Base-by-base conservation (phyloP, 2,797 vertebrate species). In the Acanthis flammea region DNA sequence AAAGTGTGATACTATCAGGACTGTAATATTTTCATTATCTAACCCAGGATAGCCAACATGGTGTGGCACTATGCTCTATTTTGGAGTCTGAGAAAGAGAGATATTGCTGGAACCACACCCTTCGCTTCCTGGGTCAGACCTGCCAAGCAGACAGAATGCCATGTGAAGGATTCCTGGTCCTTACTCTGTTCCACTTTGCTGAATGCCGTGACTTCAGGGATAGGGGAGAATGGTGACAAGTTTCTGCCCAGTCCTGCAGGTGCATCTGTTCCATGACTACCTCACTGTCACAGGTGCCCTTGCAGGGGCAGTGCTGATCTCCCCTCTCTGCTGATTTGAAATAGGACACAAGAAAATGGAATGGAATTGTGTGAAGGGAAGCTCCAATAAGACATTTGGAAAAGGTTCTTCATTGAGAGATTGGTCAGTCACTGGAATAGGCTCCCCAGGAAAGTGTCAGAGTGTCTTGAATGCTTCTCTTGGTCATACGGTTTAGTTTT, bases 201-300 rank as follows among this genome's bases (percentile, higher is more conserved):
- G 30, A n/a, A 28, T 42, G 27, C 0, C 0, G 11, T 58, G 25
- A 25, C 30, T 42, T 48, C 17, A 61, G 23, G 19, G 22, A 35
- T 8, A 6, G 22, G 10, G n/a, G 19, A 50, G 5, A 33, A 16
- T 7, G 5, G 31, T 37, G 48, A 30, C 31, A 81, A n/a, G 11
- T 7, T 68, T 62, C 35, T 42, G 41, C 31, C 22, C 35, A 42
- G 23, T 42, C 23, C 48, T 37, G 48, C 27, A 62, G 35, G 15
- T 11, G 5, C 10, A 3, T 28, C 22, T 61, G 7, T n/a, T 42
- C 23, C 0, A 0, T 18, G 19, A 25, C 23, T 19, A 1, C 19
- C 10, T 19, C 0, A 0, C 30, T 27, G 62, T 61, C 7, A 1
- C 25, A 31, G 47, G 2, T 23, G 25, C 6, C 54, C 68, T 55